phyloP scores from a whole-genome alignment of 1,140 invertebrate species.

The Trichomalopsis sarcophagae region DNA sequence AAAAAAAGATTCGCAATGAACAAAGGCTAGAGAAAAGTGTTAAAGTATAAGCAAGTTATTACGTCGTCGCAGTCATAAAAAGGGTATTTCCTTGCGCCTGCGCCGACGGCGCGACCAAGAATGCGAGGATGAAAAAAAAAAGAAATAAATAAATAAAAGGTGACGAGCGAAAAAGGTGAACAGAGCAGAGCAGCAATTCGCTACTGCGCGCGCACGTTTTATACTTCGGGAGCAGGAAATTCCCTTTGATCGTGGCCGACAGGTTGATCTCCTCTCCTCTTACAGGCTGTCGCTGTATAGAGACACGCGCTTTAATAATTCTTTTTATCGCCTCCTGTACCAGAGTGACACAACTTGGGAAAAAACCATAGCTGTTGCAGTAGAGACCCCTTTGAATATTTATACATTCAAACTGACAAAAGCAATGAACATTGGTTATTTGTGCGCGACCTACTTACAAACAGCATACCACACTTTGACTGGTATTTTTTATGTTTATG shows the following conservation, averaged over 20 bases:
- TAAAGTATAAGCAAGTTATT: slow-evolving; percentile 47
- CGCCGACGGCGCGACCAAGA: slow-evolving; percentile 23
- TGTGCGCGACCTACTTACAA: neutral
- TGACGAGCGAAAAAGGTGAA: slow-evolving; percentile 11
- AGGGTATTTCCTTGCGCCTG: slow-evolving; percentile 37
- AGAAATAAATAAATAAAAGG: neutral
- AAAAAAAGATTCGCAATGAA: neutral
- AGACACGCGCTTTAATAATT: slow-evolving; percentile 64
- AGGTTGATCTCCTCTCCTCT: slow-evolving; percentile 48
- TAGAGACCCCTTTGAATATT: slow-evolving; percentile 23
- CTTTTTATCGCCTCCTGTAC: slow-evolving; percentile 58
- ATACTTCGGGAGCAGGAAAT: slow-evolving; percentile 46
- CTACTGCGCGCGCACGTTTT: slow-evolving; percentile 22
- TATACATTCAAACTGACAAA: slow-evolving; percentile 34
- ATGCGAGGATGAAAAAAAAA: slow-evolving; percentile 43
- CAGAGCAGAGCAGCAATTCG: slow-evolving; percentile 19
- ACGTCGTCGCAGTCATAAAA: slow-evolving; percentile 43
- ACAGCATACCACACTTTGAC: neutral
- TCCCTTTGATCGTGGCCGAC: slow-evolving; percentile 57
- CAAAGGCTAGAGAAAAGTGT: neutral
- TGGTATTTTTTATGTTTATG: slow-evolving; percentile 3
- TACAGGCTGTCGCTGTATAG: neutral
- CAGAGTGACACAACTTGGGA: slow-evolving; percentile 9
- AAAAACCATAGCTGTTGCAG: neutral
- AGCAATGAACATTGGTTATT: slow-evolving; percentile 6